These are phyloP conservation scores for Stenodema calcarata DNA, from an alignment of 2,888 invertebrate species.

Conservation along the genomic window DNA sequence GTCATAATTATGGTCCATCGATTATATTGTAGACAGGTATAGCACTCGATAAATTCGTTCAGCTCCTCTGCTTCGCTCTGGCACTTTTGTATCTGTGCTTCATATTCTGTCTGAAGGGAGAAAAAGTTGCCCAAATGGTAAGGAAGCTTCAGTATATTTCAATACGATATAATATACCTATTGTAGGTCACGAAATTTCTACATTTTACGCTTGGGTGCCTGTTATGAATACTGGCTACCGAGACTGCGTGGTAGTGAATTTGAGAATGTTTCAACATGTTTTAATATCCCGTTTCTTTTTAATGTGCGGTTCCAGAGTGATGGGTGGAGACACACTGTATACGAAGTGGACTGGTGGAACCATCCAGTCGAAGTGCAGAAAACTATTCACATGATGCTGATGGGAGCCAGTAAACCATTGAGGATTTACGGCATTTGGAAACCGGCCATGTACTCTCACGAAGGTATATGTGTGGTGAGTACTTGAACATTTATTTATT, in stretches of 20 bases:
- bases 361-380: slow-evolving; percentile 31
- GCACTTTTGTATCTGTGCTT: neutral
- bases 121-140: slow-evolving; percentile 20
- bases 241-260: no score
- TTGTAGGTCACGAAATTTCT: no score
- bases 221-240: no score
- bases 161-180: no score
- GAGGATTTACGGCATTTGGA: slow-evolving; percentile 27
- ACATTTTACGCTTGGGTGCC: no score
- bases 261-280: no score
- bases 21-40: neutral
- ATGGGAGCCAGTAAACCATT: slow-evolving; percentile 15
- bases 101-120: slow-evolving; percentile 30
- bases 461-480: slow-evolving; percentile 37
- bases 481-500: neutral
- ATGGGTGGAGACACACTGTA: neutral
- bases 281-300: no score
- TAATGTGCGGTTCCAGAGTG: neutral
- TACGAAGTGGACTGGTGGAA: slow-evolving; percentile 38
- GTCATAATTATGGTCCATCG: no score
- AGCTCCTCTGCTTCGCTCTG: slow-evolving; percentile 18
- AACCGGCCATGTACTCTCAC: slow-evolving; percentile 25
- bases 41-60: neutral
- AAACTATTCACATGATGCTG: slow-evolving; percentile 23
- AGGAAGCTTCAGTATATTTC: neutral